Base-by-base conservation (phyloP, 2,888 invertebrate species). In the Bhutanitis thaidina region DNA sequence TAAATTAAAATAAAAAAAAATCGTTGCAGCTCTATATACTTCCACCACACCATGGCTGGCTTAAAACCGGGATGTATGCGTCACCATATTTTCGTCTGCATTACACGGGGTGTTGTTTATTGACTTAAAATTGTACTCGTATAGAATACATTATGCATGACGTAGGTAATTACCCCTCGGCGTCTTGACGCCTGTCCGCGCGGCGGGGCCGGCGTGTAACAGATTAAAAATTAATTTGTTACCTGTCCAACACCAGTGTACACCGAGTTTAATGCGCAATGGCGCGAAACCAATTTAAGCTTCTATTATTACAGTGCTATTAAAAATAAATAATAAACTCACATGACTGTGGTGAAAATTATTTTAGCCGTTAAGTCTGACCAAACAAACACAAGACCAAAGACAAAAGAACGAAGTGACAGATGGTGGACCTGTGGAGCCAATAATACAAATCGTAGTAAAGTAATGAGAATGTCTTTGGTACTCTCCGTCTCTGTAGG, bases 51-150 rank as follows among this genome's bases (percentile, higher is more conserved):
- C 55, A 57, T 57, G 49, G 56, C 58, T 58, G 55, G 68, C 67
- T 72, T 74, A 66, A 75, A 65, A 65, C 59, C 61, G 64, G 66
- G 70, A 65, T 67, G 73, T 74, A 76, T 76, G 75, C 71, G 76
- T 80, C 77, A 74, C 79, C 81, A 84, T 85, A 86, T 84, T 87
- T 85, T 77, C 75, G 75, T 77, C 68, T 77, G 76, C 74, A 78
- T 77, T 76, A 76, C 74, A 64, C 64, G 61, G 73, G 71, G 74
- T 69, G 75, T 81, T 82, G 83, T 85, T 86, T 87, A 88, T 88
- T 85, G 79, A 83, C 84, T 87, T 82, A 88, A 87, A 88, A 87
- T 86, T 86, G 80, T 84, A 85, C 79, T 80, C 85, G n/a, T n/a
- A 73, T 78, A 79, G 73, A 77, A 80, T 86, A 80, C 79, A 86